phyloP scores from a whole-genome alignment of 2,888 invertebrate species.

The Sicus ferrugineus region DNA sequence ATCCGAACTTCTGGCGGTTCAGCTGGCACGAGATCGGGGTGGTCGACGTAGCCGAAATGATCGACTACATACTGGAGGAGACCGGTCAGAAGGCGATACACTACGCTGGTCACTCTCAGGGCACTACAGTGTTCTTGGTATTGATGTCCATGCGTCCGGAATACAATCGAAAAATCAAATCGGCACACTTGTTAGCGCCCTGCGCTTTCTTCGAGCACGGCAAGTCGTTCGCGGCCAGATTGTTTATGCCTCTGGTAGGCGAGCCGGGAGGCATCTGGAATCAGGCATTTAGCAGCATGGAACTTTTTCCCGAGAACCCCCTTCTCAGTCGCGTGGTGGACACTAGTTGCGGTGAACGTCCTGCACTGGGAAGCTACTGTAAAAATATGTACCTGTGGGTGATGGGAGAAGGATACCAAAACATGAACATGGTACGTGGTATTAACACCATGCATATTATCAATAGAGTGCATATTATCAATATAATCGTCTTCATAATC shows the following conservation, averaged over 20 bases:
- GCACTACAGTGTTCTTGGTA: slow-evolving; percentile 55
- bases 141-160: slow-evolving; percentile 51
- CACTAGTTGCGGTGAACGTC: slow-evolving; percentile 46
- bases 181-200: slow-evolving; percentile 58
- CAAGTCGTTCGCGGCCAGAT: slow-evolving; percentile 59
- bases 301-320: slow-evolving; percentile 51
- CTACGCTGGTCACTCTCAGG: slow-evolving; percentile 60
- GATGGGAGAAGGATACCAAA: slow-evolving; percentile 52
- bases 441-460: no score
- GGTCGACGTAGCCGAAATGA: slow-evolving; percentile 64
- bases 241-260: slow-evolving; percentile 61
- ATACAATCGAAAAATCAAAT: slow-evolving; percentile 55
- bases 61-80: slow-evolving; percentile 51
- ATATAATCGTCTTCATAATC: no score
- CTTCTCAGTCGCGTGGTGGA: slow-evolving; percentile 49
- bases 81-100: slow-evolving; percentile 48
- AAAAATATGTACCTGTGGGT: slow-evolving; percentile 50
- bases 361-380: slow-evolving; percentile 43
- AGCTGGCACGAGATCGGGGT: slow-evolving; percentile 91
- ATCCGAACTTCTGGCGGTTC: slow-evolving; percentile 56
- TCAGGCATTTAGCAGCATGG: slow-evolving; percentile 46
- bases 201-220: slow-evolving; percentile 67
- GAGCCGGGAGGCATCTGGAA: slow-evolving; percentile 51
- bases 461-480: no score
- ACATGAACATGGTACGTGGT: slow-evolving; percentile 48